Evolutionary conservation across 2,888 invertebrate genomes (phyloP), one percentile per base, ranked within the genome.

Genomic region (Smittia aterrima): DNA sequence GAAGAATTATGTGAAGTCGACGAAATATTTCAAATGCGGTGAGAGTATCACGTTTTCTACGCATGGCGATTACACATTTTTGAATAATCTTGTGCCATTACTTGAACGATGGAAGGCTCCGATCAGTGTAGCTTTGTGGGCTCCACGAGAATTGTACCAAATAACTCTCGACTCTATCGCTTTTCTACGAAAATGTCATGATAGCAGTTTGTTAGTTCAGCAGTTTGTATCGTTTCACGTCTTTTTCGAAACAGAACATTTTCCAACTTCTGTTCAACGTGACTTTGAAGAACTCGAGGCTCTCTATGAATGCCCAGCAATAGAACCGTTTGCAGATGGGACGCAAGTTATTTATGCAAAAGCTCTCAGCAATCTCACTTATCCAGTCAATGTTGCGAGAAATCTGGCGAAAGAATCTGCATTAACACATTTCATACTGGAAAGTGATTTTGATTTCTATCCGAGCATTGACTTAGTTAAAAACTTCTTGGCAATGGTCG

Each of bases 401-500:
- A 95, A 95, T 81, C 86, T 95, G 4, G 95, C 95, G 0, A 85
- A 95, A 22, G 90, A 90, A 77, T 87, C 88, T 40, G 91, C 91
- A 0, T 86, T 90, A 66, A 95, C 95, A 0, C 88, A 92, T 80
- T 94, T 87, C 80, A 86, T 95, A 40, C 85, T 95, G 54, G 89
- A 93, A 4, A 92, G 92, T 70, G 95, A 95, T 80, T 92, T 95
- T 77, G 95, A 95, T 81, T 86, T 95, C 41, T 93, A 92, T 81
- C 95, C 95, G 66, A 92, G 90, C 81, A 89, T 90, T n/a, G 87
- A 89, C 77, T 83, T 95, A 76, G 89, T 91, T 70, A 85, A 87
- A 0, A 86, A 88, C 79, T 95, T 95, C 83, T 84, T 95, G 76
- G 88, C 91, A 77, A 91, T 95, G 92, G 88, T 94, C 68, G 7